These are phyloP conservation scores for Apis cerana DNA, from an alignment of 1,140 invertebrate genomes.

Conservation along the genomic window DNA sequence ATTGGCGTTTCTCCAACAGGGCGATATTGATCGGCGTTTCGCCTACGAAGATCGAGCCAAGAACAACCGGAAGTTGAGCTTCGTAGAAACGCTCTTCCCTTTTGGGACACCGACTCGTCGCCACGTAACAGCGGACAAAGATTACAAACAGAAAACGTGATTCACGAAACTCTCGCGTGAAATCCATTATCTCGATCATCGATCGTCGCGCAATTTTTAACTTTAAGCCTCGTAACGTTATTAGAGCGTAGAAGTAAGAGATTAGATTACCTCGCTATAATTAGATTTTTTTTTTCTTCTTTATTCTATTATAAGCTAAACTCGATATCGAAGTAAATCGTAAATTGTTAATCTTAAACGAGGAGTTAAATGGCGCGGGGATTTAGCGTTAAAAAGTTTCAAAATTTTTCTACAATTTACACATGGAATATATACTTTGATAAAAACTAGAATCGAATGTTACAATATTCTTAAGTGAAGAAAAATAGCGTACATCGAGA, in stretches of 20 bases:
- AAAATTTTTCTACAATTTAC: background rate
- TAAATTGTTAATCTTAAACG: background rate
- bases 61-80: background rate
- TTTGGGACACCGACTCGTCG: background rate
- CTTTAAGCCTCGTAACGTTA: background rate
- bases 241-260: background rate
- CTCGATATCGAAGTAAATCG: background rate
- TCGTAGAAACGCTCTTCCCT: background rate
- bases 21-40: background rate
- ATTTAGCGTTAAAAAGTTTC: background rate
- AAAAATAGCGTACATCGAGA: background rate
- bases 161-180: background rate
- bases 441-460: too few species aligned
- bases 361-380: background rate
- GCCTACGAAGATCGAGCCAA: background rate
- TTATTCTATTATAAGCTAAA: background rate
- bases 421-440: background rate
- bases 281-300: background rate
- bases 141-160: background rate
- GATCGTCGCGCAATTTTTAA: background rate
- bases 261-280: constrained; percentile 13
- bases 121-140: constrained; percentile 12
- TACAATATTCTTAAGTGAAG: background rate
- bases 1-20: background rate
- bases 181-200: background rate